Base-by-base conservation (phyloP, 1,140 invertebrate species). In the Kradibia gibbosae region DNA sequence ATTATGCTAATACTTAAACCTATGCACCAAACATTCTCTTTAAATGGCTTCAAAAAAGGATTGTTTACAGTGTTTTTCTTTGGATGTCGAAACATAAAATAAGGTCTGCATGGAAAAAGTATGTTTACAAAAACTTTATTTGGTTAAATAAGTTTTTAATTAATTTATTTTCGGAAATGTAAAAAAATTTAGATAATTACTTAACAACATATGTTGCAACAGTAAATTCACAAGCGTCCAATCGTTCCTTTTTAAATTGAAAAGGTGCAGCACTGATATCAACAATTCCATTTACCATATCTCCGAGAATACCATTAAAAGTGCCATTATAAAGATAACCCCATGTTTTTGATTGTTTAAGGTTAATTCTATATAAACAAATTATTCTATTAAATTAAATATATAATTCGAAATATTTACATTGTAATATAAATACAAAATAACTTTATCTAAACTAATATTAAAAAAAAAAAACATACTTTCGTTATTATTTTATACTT, bases 291-390 rank as follows among this genome's bases (percentile, higher is more conserved):
- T 91, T 88, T 71, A 93, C 89, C 79, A 95, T 89, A 0, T 92
- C 91, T 0, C 94, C 93, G n/a, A 95, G 92, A 88, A 95, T 93
- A 5, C 94, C 94, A 84, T 94, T 94, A 82, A 93, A 94, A 22
- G 91, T 91, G 2, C 94, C 94, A 88, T 95, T 94, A 34, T 92
- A 89, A 42, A 91, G 75, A 85, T 94, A 94, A 8, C 94, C 94
- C 94, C 94, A 95, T 8, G 94, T 93, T 74, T 91, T 90, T 0
- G 91, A 92, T 20, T 89, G 85, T 78, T 86, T 87, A 22, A 94
- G 86, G 78, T 93, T 88, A 36, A 93, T 92, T 8, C 93, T 94
- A 42, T n/a, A 39, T 34, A 55, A n/a, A 78, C 2, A n/a, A 53
- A 39, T 39, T 36, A 8, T 60, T 65, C 1, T 65, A 65, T 65